Base-by-base conservation (phyloP, 2,113 vertebrate genomes). In the Vulpes lagopus region DNA sequence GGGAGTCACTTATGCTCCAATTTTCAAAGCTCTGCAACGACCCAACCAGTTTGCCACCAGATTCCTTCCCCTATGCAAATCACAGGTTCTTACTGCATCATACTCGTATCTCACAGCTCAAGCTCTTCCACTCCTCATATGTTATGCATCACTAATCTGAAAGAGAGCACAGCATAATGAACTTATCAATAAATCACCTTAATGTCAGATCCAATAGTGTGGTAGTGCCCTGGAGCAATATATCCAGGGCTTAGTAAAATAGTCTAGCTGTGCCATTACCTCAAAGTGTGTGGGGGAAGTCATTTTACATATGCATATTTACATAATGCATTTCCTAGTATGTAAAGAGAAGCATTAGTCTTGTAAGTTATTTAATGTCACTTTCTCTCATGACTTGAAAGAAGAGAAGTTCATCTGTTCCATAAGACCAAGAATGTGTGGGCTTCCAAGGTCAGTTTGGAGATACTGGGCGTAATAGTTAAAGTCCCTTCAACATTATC, bases 21-120 rank as follows among this genome's bases (percentile, higher is more conserved):
- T 90, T 91, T 97, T 84, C 88, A 94, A 96, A 96, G 80, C 22
- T 57, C 53, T 73, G 67, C 27, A 95, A 82, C 23, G 49, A 73
- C 73, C 30, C 51, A 22, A 71, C 22, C 79, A 30, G 43, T 88
- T n/a, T 84, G 87, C 59, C 79, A 94, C 87, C 64, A 55, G 82
- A 88, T 30, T 85, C 43, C 23, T 69, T 91, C 60, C 69, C 90
- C 15, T 65, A 14, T 0, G n/a, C 57, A 96, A 51, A 92, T n/a
- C 7, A 1, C 22, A 95, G 81, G 51, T 82, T 93, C 65, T 67
- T 59, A 62, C 15, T 16, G 17, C 22, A 62, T 6, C 20, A 30
- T 27, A 49, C 25, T 51, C 22, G 3, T 2, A 11, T 62, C n/a
- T 92, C 84, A 84, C 25, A 69, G 19, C 27, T 43, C 25, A 89